phyloP scores from a whole-genome alignment of 2,888 invertebrate genomes.

The Liopterus haemorrhoidalis region DNA sequence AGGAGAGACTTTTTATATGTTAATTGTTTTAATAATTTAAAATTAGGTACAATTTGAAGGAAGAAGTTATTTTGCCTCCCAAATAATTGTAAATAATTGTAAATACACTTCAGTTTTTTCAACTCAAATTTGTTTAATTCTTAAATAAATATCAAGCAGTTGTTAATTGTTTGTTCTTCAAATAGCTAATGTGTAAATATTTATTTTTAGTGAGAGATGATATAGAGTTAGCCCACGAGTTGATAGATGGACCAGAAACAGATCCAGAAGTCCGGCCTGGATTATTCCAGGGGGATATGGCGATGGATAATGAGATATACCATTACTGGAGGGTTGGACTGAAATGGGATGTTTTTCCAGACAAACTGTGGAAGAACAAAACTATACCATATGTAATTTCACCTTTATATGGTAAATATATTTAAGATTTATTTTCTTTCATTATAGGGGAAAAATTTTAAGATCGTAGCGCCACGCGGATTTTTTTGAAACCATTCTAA shows the following conservation, averaged over 20 bases:
- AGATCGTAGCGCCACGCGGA: too few species aligned
- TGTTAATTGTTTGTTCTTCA: background rate
- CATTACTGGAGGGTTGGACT: constrained; percentile 58
- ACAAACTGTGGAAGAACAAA: constrained; percentile 58
- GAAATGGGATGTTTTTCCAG: constrained; percentile 59
- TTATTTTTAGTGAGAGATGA: constrained; percentile 29
- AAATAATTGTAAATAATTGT: too few species aligned
- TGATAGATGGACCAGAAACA: constrained; percentile 37
- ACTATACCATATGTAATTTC: constrained; percentile 63
- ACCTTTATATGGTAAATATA: constrained; percentile 52
- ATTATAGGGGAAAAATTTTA: too few species aligned
- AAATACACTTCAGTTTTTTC: too few species aligned
- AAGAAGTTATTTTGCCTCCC: too few species aligned
- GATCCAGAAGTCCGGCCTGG: constrained; percentile 63
- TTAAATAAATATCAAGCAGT: constrained; percentile 26
- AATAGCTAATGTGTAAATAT: constrained; percentile 3
- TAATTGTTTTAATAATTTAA: too few species aligned
- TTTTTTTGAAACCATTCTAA: too few species aligned
- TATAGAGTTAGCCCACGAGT: constrained; percentile 26
- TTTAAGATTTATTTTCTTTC: too few species aligned
- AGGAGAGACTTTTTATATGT: too few species aligned
- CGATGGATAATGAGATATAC: constrained; percentile 56
- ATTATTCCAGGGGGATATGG: constrained; percentile 64
- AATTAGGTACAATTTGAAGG: too few species aligned
- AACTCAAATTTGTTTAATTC: constrained; percentile 16